Evolutionary conservation across 2,113 vertebrate species (phyloP).

Genomic region (Poeciliopsis prolifica): DNA sequence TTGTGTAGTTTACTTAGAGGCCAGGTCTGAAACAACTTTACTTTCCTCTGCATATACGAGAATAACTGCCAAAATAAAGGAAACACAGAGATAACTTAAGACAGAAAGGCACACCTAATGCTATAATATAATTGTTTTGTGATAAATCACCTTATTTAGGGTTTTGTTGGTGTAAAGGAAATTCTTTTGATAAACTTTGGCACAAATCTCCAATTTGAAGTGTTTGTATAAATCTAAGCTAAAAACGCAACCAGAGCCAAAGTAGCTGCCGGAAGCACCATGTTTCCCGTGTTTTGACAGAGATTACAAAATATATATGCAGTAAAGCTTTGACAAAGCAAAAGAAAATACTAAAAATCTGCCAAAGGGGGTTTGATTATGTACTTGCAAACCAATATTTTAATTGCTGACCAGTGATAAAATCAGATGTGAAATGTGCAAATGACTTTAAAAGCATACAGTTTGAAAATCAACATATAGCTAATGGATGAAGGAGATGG

Average conservation of each 20-base stretch:
- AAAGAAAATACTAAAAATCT: conserved; percentile 57
- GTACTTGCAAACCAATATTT: conserved; percentile 68
- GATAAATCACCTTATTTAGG: conserved; percentile 45
- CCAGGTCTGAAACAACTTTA: conserved; percentile 73
- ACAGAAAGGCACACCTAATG: conserved; percentile 21
- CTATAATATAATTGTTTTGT: conserved; percentile 38
- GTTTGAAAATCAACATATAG: conserved; percentile 73
- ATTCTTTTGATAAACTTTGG: conserved; percentile 56
- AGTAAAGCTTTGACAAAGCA: conserved; percentile 69
- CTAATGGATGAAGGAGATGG: conserved; percentile 79
- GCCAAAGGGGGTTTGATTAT: conserved; percentile 42
- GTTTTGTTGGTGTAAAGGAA: conserved; percentile 57
- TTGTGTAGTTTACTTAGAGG: conserved; percentile 64
- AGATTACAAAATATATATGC: conserved; percentile 63
- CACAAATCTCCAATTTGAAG: conserved; percentile 41
- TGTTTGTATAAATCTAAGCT: conserved; percentile 54
- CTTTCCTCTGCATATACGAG: conserved; percentile 67
- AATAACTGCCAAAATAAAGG: conserved; percentile 71
- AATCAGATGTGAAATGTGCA: conserved; percentile 78
- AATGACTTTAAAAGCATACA: conserved; percentile 75
- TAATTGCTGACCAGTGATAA: conserved; percentile 60
- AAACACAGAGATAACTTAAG: conserved; percentile 56
- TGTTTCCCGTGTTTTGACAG: conserved; percentile 71
- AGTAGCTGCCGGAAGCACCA: conserved; percentile 40
- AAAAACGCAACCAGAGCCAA: conserved; percentile 40